A percentile compares a stretch with the other conserved stretches of the same genome.
phyloP scores from a whole-genome alignment of 2,113 vertebrate genomes.

The Mormyrus lacerda region DNA sequence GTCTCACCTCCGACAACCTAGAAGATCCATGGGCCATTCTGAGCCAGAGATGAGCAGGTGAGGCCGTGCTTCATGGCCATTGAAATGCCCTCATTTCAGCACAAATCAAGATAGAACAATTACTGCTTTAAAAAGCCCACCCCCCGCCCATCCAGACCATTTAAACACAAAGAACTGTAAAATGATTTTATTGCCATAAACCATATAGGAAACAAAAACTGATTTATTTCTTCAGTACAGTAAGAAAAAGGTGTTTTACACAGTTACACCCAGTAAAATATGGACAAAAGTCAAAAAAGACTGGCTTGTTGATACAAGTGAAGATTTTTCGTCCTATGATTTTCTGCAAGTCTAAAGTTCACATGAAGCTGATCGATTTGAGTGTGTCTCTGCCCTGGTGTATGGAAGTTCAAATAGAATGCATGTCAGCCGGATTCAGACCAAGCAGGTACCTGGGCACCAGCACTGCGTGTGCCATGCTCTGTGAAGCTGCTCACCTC shows the following conservation, averaged over 20 bases:
- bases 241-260: conserved; percentile 44
- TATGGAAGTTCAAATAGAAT: conserved; percentile 30
- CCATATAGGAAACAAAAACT: conserved; percentile 51
- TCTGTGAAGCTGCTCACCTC: conserved; percentile 33
- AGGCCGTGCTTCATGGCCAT: no score
- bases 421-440: conserved; percentile 26
- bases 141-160: conserved; percentile 25
- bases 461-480: conserved; percentile 21
- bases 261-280: conserved; percentile 40
- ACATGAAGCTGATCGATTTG: conserved; percentile 25
- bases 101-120: neutral
- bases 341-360: conserved; percentile 27
- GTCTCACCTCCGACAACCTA: neutral
- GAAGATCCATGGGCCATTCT: neutral
- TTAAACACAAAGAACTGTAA: conserved; percentile 48
- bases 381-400: conserved; percentile 19
- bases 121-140: neutral
- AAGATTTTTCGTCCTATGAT: neutral
- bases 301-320: conserved; percentile 21
- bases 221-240: conserved; percentile 47
- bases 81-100: neutral
- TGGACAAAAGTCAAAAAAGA: conserved; percentile 29
- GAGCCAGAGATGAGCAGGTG: neutral
- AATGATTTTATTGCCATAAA: conserved; percentile 68
- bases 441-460: conserved; percentile 29